phyloP scores from a whole-genome alignment of 2,797 vertebrate species.

The Clamator glandarius region DNA sequence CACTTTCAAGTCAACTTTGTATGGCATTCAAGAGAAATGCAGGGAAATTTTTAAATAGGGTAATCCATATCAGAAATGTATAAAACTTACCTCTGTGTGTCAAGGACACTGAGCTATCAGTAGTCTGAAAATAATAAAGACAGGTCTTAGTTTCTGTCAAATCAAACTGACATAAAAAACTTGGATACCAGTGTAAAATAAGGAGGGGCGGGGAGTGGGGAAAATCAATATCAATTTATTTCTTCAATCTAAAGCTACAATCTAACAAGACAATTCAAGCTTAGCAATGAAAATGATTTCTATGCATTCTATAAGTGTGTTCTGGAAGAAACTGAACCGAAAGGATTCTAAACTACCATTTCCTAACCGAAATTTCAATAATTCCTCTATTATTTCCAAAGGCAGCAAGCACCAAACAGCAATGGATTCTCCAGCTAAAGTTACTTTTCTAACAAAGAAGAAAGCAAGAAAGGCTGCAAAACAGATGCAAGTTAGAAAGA shows the following conservation, averaged over 20 bases:
- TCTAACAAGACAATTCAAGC: constrained; percentile 13
- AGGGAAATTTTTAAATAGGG: too few relatives aligned
- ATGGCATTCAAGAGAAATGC: not conserved
- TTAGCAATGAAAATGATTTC: not conserved
- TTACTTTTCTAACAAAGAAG: not conserved
- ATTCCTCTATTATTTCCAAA: not conserved
- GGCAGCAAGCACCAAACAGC: not conserved
- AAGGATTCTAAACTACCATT: not conserved
- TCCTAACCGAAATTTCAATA: not conserved
- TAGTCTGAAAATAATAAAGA: constrained; percentile 15
- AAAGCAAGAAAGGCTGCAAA: not conserved
- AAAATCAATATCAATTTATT: not conserved
- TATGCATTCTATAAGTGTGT: not conserved
- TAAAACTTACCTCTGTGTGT: not conserved
- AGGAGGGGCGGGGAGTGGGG: not conserved
- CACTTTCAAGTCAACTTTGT: not conserved
- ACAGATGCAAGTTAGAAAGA: not conserved
- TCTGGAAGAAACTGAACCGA: not conserved
- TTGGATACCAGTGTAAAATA: not conserved
- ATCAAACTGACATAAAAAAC: constrained; percentile 28
- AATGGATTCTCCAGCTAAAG: not conserved
- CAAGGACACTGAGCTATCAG: not conserved
- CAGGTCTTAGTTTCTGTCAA: constrained; percentile 26
- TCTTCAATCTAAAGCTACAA: not conserved
- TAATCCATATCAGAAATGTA: not conserved